phyloP scores from a whole-genome alignment of 2,113 vertebrate species.

The Gadus chalcogrammus region DNA sequence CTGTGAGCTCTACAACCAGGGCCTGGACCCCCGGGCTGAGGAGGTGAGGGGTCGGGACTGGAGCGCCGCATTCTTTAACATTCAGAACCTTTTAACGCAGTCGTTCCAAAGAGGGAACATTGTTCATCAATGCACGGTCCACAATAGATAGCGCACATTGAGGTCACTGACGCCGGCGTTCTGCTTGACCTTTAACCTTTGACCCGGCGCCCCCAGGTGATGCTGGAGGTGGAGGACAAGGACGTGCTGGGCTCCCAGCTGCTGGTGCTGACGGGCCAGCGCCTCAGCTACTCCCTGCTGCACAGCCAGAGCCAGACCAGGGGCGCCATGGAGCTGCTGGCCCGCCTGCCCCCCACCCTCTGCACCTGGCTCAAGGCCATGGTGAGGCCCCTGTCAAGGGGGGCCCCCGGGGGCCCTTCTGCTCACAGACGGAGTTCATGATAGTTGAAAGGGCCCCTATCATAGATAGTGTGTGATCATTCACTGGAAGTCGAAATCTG shows the following conservation, averaged over 20 bases:
- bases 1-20: conserved; percentile 90
- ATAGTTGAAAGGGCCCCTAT: too few species aligned
- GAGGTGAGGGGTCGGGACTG: conserved; percentile 71
- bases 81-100: too few species aligned
- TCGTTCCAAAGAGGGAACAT: too few species aligned
- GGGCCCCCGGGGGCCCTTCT: too few species aligned
- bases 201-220: conserved; percentile 72
- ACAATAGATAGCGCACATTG: too few species aligned
- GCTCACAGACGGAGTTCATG: too few species aligned
- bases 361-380: conserved; percentile 98
- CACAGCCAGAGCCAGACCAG: conserved; percentile 81
- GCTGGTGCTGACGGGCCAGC: conserved; percentile 87
- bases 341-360: conserved; percentile 85
- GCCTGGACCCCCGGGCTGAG: conserved; percentile 86
- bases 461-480: too few species aligned
- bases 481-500: too few species aligned
- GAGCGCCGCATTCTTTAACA: too few species aligned
- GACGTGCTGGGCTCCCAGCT: conserved; percentile 95
- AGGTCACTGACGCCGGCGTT: too few species aligned
- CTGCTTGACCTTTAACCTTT: neutral
- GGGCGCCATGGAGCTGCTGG: conserved; percentile 88
- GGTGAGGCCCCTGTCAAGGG: conserved; percentile 68
- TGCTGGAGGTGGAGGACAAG: conserved; percentile 87
- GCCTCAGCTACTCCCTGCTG: conserved; percentile 83
- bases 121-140: too few species aligned